Conservation (phyloP, 37 sponge, comb jelly and placozoan genomes). For the Diacarnus erythraeanus region DNA sequence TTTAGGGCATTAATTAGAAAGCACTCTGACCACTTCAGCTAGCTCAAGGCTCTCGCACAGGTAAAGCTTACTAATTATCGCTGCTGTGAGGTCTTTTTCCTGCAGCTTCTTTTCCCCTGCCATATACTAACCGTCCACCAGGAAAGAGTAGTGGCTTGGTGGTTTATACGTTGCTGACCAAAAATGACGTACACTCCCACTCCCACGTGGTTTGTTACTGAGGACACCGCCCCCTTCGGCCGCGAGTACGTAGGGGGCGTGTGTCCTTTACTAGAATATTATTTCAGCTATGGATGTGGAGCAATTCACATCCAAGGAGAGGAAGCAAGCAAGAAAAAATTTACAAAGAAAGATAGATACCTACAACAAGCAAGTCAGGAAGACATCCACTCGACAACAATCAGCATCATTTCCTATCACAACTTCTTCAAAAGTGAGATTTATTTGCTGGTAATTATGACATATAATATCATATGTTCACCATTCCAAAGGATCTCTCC, state of each 20-base stretch:
- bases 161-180: neutral
- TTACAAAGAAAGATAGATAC: slow-evolving; percentile 59
- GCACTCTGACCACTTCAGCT: too few species aligned
- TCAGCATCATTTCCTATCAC: slow-evolving; percentile 46
- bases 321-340: slow-evolving; percentile 41
- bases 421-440: slow-evolving; percentile 25
- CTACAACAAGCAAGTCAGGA: slow-evolving; percentile 60
- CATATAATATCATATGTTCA: neutral
- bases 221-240: neutral
- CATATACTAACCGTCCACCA: neutral
- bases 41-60: neutral
- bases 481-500: slow-evolving; percentile 43
- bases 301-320: slow-evolving; percentile 59
- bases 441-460: neutral
- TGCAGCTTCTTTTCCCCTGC: neutral
- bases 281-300: slow-evolving; percentile 44
- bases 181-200: neutral
- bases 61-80: neutral
- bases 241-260: neutral
- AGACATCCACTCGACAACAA: slow-evolving; percentile 11
- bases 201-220: neutral
- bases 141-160: too few species aligned
- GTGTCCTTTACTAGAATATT: too few species aligned
- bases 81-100: neutral
- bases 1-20: too few species aligned